Base-by-base conservation (phyloP, 2,888 invertebrate species). In the Ypsolopha sequella region DNA sequence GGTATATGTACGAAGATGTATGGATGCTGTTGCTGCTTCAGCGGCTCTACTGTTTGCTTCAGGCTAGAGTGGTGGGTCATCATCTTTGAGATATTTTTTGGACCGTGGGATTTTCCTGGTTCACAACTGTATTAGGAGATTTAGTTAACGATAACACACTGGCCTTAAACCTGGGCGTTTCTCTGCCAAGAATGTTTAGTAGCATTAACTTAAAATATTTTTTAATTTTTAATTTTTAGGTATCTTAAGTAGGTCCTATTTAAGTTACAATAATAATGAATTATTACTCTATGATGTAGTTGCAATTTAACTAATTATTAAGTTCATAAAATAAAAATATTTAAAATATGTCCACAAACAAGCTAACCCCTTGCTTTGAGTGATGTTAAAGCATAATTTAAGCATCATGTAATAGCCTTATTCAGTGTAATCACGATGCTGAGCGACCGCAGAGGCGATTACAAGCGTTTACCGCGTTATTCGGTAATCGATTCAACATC, bases 11-110 rank as follows among this genome's bases (percentile, higher is more conserved):
- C 53, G 56, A 63, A 61, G 73, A 70, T 58, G 63, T 63, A 68
- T 73, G 56, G 73, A 65, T 66, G 66, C 68, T 60, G 59, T 68
- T 55, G 81, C 85, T 84, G 84, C 82, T 81, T 76, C 78, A 80
- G 80, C 68, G 71, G 76, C 70, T 84, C 81, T 82, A 81, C 85
- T 64, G 85, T 85, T 82, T 79, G 84, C 85, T 85, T 66, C 72
- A 69, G 85, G 84, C 85, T 78, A 84, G 57, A 60, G 65, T 65
- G 68, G 73, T 63, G 69, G 68, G 73, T 80, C 78, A 76, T 76
- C 79, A 71, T 64, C 70, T 70, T 75, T 78, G 54, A 46, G 34
- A 35, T 33, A n/a, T 52, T 51, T 74, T 76, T 78, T 71, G 64
- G 73, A 78, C 72, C 82, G 85, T 85, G 85, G 79, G 85, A 85